phyloP scores from a whole-genome alignment of 2,113 vertebrate species.

The Seriola quinqueradiata region DNA sequence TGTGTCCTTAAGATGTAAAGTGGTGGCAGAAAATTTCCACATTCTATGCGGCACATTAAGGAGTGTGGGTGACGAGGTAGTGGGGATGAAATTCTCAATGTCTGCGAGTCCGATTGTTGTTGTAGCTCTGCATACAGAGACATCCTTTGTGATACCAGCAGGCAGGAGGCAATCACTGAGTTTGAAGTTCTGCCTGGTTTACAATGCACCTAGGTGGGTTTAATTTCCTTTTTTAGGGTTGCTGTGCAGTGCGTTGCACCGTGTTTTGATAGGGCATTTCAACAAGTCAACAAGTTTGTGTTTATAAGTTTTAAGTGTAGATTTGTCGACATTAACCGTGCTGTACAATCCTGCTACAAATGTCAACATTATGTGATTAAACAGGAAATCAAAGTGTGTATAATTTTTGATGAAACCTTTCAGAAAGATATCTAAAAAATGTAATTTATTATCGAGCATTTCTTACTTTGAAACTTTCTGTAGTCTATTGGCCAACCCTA shows the following conservation, averaged over 20 bases:
- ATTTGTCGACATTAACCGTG: background rate
- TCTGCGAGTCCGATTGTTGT: slow-evolving; percentile 22
- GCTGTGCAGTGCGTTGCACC: background rate
- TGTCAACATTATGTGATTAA: background rate
- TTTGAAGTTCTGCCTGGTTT: slow-evolving; percentile 81
- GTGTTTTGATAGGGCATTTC: background rate
- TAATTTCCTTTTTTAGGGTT: background rate
- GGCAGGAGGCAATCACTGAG: slow-evolving; percentile 56
- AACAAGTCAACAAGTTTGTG: background rate
- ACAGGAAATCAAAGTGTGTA: background rate
- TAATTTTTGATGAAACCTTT: slow-evolving; percentile 1
- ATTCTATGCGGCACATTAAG: slow-evolving; percentile 4
- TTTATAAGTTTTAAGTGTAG: background rate
- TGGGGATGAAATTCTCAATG: slow-evolving; percentile 19
- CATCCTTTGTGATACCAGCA: slow-evolving; percentile 81
- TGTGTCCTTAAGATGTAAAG: background rate
- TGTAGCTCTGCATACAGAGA: slow-evolving; percentile 48
- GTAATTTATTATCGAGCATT: background rate
- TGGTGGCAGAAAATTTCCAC: slow-evolving; percentile 14
- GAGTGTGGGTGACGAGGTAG: background rate
- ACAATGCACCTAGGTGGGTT: slow-evolving; percentile 35
- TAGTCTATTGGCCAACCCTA: background rate
- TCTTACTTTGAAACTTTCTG: background rate
- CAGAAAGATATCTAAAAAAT: background rate
- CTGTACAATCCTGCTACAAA: background rate